phyloP scores from a whole-genome alignment of 1,140 invertebrate genomes.

The Pseudobourletiella spinata region DNA sequence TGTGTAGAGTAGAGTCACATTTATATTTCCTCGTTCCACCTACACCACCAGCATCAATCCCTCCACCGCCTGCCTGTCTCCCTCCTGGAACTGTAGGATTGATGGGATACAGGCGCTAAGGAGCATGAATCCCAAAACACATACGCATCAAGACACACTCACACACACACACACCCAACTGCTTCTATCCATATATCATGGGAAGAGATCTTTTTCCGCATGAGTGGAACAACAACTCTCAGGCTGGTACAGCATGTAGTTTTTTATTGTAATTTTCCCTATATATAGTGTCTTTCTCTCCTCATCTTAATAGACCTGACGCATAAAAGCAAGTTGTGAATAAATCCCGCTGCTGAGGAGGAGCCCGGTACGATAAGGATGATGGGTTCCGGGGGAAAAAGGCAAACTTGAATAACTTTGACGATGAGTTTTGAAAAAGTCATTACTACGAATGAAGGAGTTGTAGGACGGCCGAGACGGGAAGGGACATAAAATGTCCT shows the following conservation, averaged over 20 bases:
- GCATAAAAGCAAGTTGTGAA: not conserved
- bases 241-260: not conserved
- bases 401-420: not conserved
- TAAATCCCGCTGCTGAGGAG: not conserved
- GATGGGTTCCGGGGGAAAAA: not conserved
- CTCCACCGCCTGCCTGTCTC: too few relatives aligned
- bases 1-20: too few relatives aligned
- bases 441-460: not conserved
- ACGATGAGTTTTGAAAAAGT: not conserved
- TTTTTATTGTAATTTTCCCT: not conserved
- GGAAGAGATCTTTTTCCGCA: not conserved
- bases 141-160: too few relatives aligned
- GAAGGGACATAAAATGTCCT: not conserved
- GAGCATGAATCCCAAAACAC: too few relatives aligned
- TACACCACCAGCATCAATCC: too few relatives aligned
- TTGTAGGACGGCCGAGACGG: not conserved
- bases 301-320: not conserved
- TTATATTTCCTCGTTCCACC: too few relatives aligned
- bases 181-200: not conserved
- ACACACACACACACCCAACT: too few relatives aligned
- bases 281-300: too few relatives aligned
- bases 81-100: too few relatives aligned
- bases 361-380: not conserved
- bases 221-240: not conserved
- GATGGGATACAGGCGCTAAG: too few relatives aligned